phyloP scores from a whole-genome alignment of 2,113 vertebrate genomes.

The Cochlearius cochlearius region DNA sequence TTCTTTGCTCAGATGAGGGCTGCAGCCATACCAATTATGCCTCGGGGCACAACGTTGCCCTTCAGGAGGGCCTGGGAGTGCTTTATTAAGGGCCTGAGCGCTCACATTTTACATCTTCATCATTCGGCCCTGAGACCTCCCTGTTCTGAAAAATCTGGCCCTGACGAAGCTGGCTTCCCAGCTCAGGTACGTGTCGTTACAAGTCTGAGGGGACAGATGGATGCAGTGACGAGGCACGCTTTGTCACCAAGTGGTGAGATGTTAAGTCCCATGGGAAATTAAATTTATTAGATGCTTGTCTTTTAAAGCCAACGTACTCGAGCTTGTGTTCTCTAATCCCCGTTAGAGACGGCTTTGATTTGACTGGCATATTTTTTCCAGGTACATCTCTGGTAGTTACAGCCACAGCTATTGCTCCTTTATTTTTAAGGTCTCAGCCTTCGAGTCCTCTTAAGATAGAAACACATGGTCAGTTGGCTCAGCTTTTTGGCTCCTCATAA shows the following conservation, averaged over 20 bases:
- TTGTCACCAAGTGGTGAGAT: slow-evolving; percentile 16
- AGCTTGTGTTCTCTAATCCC: not conserved
- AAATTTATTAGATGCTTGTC: slow-evolving; percentile 33
- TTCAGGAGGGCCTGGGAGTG: not conserved
- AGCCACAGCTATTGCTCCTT: not conserved
- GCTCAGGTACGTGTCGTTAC: not conserved
- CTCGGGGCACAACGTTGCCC: not conserved
- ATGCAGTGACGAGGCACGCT: slow-evolving; percentile 11
- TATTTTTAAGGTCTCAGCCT: not conserved
- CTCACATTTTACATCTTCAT: not conserved
- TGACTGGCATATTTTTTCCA: not conserved
- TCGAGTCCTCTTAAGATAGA: slow-evolving; percentile 24
- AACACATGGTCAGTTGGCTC: slow-evolving; percentile 22
- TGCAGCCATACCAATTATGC: not conserved
- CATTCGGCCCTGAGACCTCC: not conserved
- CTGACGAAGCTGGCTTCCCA: not conserved
- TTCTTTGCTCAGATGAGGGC: not conserved
- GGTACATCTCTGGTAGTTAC: not conserved
- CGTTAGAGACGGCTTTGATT: not conserved
- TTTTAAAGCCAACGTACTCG: not conserved
- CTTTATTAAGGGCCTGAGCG: not conserved
- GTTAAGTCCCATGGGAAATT: not conserved
- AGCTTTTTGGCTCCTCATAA: not conserved
- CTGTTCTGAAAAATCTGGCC: not conserved
- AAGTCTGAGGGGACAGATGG: slow-evolving; percentile 21